Evolutionary conservation across 2,888 invertebrate genomes (phyloP).

Genomic region (Hemaris fuciformis): DNA sequence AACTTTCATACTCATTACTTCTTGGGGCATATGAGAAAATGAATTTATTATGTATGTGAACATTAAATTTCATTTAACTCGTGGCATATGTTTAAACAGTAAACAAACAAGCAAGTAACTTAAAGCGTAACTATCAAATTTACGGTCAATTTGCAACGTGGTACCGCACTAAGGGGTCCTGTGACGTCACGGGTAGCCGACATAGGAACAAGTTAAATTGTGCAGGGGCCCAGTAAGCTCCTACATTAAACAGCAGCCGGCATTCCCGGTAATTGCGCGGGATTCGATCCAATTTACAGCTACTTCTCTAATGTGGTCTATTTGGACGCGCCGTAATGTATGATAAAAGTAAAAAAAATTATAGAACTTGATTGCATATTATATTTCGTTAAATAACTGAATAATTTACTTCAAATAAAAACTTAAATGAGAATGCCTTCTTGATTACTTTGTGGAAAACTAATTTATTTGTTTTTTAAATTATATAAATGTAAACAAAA

Average conservation of each 20-base stretch:
- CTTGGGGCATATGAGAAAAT: neutral
- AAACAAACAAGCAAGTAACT: constrained; percentile 12
- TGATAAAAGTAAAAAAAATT: too few relatives aligned
- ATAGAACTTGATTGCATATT: too few relatives aligned
- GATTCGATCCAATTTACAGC: neutral
- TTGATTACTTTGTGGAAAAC: too few relatives aligned
- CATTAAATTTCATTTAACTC: neutral
- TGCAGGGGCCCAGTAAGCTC: constrained; percentile 10
- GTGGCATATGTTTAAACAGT: neutral
- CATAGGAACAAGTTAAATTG: constrained; percentile 15
- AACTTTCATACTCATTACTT: neutral
- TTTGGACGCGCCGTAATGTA: too few relatives aligned
- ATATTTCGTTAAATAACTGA: too few relatives aligned
- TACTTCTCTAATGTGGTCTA: neutral
- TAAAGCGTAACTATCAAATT: constrained; percentile 15
- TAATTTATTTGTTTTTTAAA: too few relatives aligned
- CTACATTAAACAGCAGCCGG: constrained; percentile 11
- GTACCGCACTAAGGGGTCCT: constrained; percentile 13
- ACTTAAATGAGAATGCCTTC: too few relatives aligned
- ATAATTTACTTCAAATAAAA: too few relatives aligned
- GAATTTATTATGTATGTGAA: neutral
- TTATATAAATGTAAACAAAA: too few relatives aligned
- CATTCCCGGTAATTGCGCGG: neutral
- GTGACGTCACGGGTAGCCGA: constrained; percentile 15
- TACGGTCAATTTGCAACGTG: constrained; percentile 14